Percentiles rank a stretch among this genome's conserved stretches.
Evolutionary conservation across 1,140 invertebrate species (phyloP).

Genomic region (Homalodisca vitripennis): DNA sequence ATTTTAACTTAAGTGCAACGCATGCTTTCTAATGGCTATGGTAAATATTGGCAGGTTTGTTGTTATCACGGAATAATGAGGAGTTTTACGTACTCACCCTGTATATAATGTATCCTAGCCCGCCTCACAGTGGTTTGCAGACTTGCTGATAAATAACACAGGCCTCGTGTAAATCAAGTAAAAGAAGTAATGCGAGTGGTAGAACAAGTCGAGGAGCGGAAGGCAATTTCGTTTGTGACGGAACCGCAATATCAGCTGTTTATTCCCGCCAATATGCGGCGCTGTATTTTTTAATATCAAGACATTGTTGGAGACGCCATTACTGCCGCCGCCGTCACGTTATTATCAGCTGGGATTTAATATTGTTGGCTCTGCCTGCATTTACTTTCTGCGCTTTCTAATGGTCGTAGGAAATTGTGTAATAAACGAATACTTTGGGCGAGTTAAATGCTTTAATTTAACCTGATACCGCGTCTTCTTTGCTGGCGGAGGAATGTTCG

Average conservation of each 20-base stretch:
- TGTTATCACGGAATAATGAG: no score
- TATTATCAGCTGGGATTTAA: constrained; percentile 19
- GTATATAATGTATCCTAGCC: no score
- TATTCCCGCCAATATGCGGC: constrained; percentile 11
- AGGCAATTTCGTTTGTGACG: constrained; percentile 7
- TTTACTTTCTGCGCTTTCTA: not conserved
- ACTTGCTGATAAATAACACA: no score
- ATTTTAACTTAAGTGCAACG: no score
- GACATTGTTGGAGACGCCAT: constrained; percentile 11
- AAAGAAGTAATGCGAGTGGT: not conserved
- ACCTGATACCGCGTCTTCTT: no score
- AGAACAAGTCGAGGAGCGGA: not conserved
- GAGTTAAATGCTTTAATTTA: no score
- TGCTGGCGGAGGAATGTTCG: no score
- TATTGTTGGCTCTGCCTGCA: constrained; percentile 5
- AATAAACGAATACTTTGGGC: constrained; percentile 20
- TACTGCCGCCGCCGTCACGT: not conserved
- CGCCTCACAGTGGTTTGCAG: no score
- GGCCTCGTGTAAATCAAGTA: no score
- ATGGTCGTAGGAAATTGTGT: not conserved
- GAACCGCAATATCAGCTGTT: constrained; percentile 16
- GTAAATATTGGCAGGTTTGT: no score
- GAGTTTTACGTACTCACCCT: no score
- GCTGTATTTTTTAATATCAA: constrained; percentile 24
- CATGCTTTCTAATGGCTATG: no score